Evolutionary conservation across 2,888 invertebrate genomes (phyloP).

Genomic region (Phyllotreta cruciferae): DNA sequence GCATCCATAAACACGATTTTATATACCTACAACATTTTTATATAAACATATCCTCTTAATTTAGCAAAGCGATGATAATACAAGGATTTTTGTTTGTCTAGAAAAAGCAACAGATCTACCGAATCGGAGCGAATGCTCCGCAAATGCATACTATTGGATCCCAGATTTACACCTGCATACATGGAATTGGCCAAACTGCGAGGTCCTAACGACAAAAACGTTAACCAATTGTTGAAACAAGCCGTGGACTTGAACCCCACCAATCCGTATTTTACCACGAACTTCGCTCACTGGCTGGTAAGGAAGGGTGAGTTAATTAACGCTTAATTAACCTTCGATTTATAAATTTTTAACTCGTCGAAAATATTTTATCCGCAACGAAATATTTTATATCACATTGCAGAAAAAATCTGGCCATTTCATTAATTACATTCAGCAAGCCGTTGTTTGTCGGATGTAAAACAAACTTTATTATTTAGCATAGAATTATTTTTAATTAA

Average conservation of each 20-base stretch:
- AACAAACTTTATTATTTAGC: no score
- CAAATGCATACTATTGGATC: constrained; percentile 71
- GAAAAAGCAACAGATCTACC: constrained; percentile 70
- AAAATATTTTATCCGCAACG: no score
- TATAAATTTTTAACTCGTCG: no score
- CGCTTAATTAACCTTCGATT: no score
- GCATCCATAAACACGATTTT: background rate
- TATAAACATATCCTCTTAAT: background rate
- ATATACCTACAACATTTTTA: constrained; percentile 1
- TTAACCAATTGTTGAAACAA: constrained; percentile 66
- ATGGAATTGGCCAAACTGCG: constrained; percentile 70
- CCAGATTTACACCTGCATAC: constrained; percentile 74
- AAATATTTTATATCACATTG: no score
- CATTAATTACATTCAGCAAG: no score
- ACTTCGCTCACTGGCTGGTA: constrained; percentile 76
- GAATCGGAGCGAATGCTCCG: constrained; percentile 74
- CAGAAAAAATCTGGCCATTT: no score
- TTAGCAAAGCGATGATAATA: background rate
- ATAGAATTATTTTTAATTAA: no score
- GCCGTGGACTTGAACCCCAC: constrained; percentile 71
- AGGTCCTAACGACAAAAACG: constrained; percentile 63
- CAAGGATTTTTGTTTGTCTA: constrained; percentile 53
- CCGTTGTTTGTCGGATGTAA: no score
- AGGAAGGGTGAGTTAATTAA: constrained; percentile 65
- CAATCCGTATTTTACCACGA: constrained; percentile 73